Base-by-base conservation (phyloP, 2,797 vertebrate genomes). In the Sebastes aleutianus region DNA sequence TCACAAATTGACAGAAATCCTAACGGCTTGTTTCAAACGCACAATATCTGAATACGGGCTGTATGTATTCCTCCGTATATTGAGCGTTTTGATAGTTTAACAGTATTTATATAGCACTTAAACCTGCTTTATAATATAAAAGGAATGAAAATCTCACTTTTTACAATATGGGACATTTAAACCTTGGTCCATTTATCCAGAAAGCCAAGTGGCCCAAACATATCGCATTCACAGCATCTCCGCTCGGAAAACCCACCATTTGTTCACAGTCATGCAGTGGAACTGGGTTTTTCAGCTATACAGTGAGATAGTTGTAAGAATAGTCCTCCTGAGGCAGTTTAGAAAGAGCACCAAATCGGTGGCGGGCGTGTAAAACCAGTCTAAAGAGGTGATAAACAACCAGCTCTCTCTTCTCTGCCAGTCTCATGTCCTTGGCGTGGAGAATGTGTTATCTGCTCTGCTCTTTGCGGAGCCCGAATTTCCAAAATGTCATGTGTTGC, bases 401-500 rank as follows among this genome's bases (percentile, higher is more conserved):
- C 50, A 43, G 22, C 20, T 59, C 79, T 78, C 75, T 92, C 61
- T 84, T 87, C 70, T 85, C 70, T 39, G 31, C 29, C 6, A 24
- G 76, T 80, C 88, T 85, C 82, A 69, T 92, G 90, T 76, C 59
- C 71, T 50, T 8, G 56, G 73, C 1, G 74, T 91, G 84, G 85
- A 85, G 67, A 94, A 91, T 88, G 27, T 4, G 4, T 63, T 61
- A 47, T 67, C 56, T 43, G 16, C 78, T 78, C 27, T 5, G 26
- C 1, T 71, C 16, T 61, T 50, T 81, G 9, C 24, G 18, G 16
- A 11, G 2, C n/a, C 4, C 8, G 39, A 74, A 58, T 79, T 86
- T 70, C 50, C 58, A 57, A 82, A 74, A 73, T 62, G 64, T 88
- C 88, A 91, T 61, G 69, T 56, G 83, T 70, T 74, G 4, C 12